Conservation (phyloP, 2,888 invertebrate species). For the Xestia c-nigrum region DNA sequence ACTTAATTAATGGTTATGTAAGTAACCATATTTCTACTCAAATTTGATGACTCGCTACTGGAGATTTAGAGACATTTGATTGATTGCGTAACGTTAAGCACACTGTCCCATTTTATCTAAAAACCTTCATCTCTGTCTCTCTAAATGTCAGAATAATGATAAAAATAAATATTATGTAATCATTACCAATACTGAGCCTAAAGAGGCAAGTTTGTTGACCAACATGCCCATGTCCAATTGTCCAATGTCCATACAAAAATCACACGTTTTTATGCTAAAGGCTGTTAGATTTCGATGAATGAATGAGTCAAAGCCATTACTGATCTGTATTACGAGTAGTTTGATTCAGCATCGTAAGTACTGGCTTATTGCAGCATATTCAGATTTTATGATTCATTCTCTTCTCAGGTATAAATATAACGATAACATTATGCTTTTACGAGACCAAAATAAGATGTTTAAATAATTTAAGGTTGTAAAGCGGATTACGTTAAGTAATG, state of each 20-base stretch:
- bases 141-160: constrained; percentile 20
- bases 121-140: constrained; percentile 16
- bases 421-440: constrained; percentile 45
- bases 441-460: constrained; percentile 36
- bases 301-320: constrained; percentile 69
- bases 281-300: constrained; percentile 67
- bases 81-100: background rate
- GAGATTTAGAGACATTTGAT: background rate
- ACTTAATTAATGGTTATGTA: constrained; percentile 16
- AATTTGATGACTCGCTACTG: background rate
- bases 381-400: constrained; percentile 67
- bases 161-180: constrained; percentile 40
- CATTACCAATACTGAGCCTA: constrained; percentile 13
- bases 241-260: constrained; percentile 29
- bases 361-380: constrained; percentile 39
- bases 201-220: constrained; percentile 27
- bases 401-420: constrained; percentile 40
- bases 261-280: constrained; percentile 41
- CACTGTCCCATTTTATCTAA: background rate
- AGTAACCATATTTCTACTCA: background rate
- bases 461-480: constrained; percentile 19
- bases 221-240: constrained; percentile 7
- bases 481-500: constrained; percentile 21
- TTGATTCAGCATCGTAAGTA: constrained; percentile 59
- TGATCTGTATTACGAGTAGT: constrained; percentile 57